phyloP scores from a whole-genome alignment of 1,140 invertebrate genomes.

The Drosophila sproati region DNA sequence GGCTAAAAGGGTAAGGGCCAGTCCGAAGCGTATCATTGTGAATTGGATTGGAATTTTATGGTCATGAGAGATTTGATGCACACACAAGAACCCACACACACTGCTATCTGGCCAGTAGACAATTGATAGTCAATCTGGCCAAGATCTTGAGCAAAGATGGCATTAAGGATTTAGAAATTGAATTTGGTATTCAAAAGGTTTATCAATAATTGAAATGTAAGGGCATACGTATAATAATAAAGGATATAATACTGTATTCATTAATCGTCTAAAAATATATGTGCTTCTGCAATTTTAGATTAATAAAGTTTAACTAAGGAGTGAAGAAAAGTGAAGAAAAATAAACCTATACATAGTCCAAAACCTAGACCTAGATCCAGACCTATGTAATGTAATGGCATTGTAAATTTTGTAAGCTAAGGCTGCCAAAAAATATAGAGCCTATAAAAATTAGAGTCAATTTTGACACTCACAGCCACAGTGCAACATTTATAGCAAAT shows the following conservation, averaged over 20 bases:
- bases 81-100: background rate
- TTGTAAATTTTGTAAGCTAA: no score
- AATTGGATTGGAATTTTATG: constrained; percentile 41
- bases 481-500: constrained; percentile 42
- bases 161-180: constrained; percentile 2
- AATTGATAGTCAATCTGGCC: constrained; percentile 12
- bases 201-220: background rate
- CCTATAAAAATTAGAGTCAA: no score
- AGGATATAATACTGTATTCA: no score
- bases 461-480: no score
- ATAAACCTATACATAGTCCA: no score
- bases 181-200: constrained; percentile 11
- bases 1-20: background rate
- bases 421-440: no score
- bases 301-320: background rate
- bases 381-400: no score
- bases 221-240: background rate
- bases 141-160: constrained; percentile 14
- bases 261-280: no score
- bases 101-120: constrained; percentile 19
- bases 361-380: no score
- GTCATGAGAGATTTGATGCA: constrained; percentile 10
- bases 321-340: no score
- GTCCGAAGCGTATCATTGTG: constrained; percentile 17
- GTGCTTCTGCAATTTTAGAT: background rate